Percentiles rank a stretch among this genome's conserved stretches.
phyloP scores from a whole-genome alignment of 2,888 invertebrate species.

The Drosophila paranaensis region DNA sequence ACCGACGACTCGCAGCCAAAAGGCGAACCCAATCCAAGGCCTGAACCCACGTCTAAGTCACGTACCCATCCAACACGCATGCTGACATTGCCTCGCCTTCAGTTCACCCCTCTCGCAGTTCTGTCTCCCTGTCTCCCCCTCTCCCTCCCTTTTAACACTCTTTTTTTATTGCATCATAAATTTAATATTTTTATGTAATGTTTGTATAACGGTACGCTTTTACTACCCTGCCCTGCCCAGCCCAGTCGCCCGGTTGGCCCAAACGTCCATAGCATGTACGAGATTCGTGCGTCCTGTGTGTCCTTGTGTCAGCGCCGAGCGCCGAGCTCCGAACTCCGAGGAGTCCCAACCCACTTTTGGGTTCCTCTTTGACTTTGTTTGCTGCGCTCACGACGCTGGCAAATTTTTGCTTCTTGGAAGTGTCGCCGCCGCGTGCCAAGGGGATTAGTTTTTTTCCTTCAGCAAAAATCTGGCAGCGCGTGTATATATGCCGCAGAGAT shows the following conservation, averaged over 20 bases:
- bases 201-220: constrained; percentile 78
- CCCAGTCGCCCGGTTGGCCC: constrained; percentile 22
- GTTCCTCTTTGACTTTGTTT: constrained; percentile 11
- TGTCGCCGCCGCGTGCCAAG: constrained; percentile 76
- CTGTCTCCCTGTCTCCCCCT: no score
- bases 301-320: constrained; percentile 33
- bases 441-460: constrained; percentile 54
- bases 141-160: constrained; percentile 66
- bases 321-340: not conserved
- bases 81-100: constrained; percentile 39
- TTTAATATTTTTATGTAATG: constrained; percentile 81
- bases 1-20: constrained; percentile 19
- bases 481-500: constrained; percentile 7
- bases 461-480: constrained; percentile 58
- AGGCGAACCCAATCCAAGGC: constrained; percentile 10
- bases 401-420: constrained; percentile 71
- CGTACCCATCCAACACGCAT: constrained; percentile 61
- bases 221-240: constrained; percentile 60
- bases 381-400: constrained; percentile 27
- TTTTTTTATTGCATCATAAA: constrained; percentile 79
- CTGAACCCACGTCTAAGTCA: constrained; percentile 51
- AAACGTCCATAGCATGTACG: constrained; percentile 66
- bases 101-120: not conserved
- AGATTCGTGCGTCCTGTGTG: constrained; percentile 43
- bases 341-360: not conserved